Percentiles rank a stretch among this genome's conserved stretches.
phyloP scores from a whole-genome alignment of 2,888 invertebrate genomes.

The Bombylius major region DNA sequence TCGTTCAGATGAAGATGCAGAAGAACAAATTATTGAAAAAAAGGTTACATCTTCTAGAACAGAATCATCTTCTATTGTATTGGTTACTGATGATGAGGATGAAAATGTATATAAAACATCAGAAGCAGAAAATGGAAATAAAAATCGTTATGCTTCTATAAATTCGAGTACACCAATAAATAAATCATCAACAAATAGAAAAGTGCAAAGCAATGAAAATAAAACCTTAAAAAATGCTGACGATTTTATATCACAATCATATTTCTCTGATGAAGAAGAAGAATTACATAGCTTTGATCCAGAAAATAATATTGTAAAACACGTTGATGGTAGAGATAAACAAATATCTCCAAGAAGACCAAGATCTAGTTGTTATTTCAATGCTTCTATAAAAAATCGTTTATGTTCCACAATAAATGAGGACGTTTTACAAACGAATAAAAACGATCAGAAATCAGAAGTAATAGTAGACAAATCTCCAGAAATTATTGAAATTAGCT shows the following conservation, averaged over 20 bases:
- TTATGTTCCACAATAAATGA: constrained; percentile 11
- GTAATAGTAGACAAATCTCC: not conserved
- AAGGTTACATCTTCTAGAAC: too few species aligned
- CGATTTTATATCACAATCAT: not conserved
- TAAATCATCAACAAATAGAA: not conserved
- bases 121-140: not conserved
- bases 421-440: not conserved
- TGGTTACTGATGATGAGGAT: not conserved
- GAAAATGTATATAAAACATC: not conserved
- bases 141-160: too few species aligned
- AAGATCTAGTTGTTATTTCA: not conserved
- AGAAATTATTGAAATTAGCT: too few species aligned
- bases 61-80: not conserved
- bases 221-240: not conserved
- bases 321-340: not conserved
- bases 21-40: not conserved
- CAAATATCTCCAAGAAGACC: not conserved
- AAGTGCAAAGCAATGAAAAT: too few species aligned
- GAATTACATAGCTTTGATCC: constrained; percentile 2
- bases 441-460: not conserved
- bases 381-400: constrained; percentile 4
- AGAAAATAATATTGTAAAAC: not conserved
- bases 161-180: not conserved
- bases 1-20: not conserved
- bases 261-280: not conserved